phyloP scores from a whole-genome alignment of 2,797 vertebrate genomes.

The Phoeniculus purpureus region DNA sequence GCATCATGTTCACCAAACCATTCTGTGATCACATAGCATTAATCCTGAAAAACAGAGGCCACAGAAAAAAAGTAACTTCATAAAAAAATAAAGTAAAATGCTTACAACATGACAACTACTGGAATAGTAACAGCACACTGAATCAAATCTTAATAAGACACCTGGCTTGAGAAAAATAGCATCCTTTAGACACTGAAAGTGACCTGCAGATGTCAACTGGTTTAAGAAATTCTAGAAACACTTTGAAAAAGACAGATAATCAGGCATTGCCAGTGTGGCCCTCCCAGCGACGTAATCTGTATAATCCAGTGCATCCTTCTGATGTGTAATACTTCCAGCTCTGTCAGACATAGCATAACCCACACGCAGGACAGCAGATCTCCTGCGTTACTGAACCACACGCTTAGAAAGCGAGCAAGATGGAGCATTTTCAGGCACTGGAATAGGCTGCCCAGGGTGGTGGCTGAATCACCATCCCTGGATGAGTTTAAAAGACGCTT shows the following conservation, averaged over 20 bases:
- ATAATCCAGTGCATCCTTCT: not conserved
- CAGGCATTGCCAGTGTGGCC: not conserved
- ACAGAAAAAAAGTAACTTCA: not conserved
- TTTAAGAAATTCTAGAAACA: conserved; percentile 5
- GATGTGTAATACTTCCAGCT: not conserved
- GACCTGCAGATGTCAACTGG: not conserved
- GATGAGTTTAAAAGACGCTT: too few species aligned
- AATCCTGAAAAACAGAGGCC: not conserved
- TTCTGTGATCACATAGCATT: not conserved
- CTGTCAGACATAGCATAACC: not conserved
- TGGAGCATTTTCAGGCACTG: not conserved
- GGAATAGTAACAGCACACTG: not conserved
- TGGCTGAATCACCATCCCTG: too few species aligned
- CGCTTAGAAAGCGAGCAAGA: not conserved
- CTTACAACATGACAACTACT: not conserved
- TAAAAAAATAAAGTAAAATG: not conserved
- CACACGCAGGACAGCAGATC: not conserved
- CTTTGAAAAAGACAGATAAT: conserved; percentile 31
- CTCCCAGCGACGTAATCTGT: not conserved
- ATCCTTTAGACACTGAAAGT: not conserved
- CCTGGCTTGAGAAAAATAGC: conserved; percentile 18
- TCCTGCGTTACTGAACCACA: not conserved
- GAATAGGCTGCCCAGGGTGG: too few species aligned
- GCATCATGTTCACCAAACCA: not conserved
- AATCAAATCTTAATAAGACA: not conserved